Evolutionary conservation across 2,797 vertebrate species (phyloP).

Genomic region (Neomorphus geoffroyi): DNA sequence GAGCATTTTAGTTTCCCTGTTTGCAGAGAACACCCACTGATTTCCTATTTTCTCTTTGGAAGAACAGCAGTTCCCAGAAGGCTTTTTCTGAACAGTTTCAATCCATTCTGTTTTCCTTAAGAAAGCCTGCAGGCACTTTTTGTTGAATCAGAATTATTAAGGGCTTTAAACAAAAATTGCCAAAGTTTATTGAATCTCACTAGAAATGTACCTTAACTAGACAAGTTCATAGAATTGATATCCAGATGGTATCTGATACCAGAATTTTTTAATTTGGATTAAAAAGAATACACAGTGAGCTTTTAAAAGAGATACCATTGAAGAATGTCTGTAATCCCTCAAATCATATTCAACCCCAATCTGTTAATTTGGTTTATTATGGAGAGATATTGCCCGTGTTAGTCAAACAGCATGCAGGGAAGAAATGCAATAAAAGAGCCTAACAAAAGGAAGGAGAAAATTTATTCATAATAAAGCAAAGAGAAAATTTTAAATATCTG

Average conservation of each 20-base stretch:
- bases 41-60: conserved; percentile 16
- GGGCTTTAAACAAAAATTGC: neutral
- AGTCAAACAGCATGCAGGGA: neutral
- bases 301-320: neutral
- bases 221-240: neutral
- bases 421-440: neutral
- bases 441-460: neutral
- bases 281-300: neutral
- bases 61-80: neutral
- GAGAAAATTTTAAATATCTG: neutral
- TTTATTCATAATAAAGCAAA: neutral
- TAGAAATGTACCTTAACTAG: neutral
- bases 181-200: neutral
- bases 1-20: neutral
- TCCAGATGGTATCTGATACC: neutral
- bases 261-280: conserved; percentile 2
- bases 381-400: neutral
- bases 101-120: neutral
- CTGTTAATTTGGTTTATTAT: neutral
- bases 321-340: neutral
- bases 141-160: neutral
- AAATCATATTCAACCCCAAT: neutral
- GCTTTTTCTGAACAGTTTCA: conserved; percentile 21
- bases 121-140: neutral
- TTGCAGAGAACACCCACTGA: neutral